Evolutionary conservation across 2,797 vertebrate genomes (phyloP), one percentile per base, ranked within the genome.

Genomic region (Holocentrus rufus): DNA sequence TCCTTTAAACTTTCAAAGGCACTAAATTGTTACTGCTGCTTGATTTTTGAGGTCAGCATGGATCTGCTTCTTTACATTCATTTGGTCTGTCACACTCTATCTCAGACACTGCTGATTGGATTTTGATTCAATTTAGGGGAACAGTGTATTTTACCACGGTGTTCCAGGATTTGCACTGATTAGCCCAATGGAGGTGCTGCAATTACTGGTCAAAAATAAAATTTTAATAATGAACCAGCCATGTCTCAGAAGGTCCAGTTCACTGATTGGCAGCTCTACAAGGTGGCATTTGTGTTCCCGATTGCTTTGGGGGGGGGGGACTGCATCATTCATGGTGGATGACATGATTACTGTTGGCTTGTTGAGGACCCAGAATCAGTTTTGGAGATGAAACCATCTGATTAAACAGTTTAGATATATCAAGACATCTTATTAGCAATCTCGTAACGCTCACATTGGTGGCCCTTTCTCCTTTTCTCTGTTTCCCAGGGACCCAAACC

Each of bases 401-500:
- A 25, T 42, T 22, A 44, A 64, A 17, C 3, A 8, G 27, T 71
- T 46, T 25, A 56, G 44, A 42, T 46, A 17, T 46, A 46, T 46
- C 15, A 3, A 17, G 44, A 36, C 39, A 27, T 70, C 2, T 57
- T 5, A 22, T 7, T n/a, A 36, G 34, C 25, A 27, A 27, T 55
- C 9, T 39, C n/a, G n/a, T 17, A 18, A 49, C 30, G 30, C 0
- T 58, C 49, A 42, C 0, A 60, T 18, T 18, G 27, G 3, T 68
- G 46, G 25, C 23, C 6, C 9, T 50, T 49, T 20, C 15, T 46
- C 22, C 1, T 55, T 77, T 10, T 10, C 20, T 65, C 70, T 73
- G 60, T 72, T 67, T 81, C 58, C n/a, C 85, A 99, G 97, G 76
- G 98, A 99, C 87, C 97, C 97, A 74, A 99, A 99, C 93, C 98